phyloP scores from a whole-genome alignment of 1,140 invertebrate species.

The Megalonaias nervosa region DNA sequence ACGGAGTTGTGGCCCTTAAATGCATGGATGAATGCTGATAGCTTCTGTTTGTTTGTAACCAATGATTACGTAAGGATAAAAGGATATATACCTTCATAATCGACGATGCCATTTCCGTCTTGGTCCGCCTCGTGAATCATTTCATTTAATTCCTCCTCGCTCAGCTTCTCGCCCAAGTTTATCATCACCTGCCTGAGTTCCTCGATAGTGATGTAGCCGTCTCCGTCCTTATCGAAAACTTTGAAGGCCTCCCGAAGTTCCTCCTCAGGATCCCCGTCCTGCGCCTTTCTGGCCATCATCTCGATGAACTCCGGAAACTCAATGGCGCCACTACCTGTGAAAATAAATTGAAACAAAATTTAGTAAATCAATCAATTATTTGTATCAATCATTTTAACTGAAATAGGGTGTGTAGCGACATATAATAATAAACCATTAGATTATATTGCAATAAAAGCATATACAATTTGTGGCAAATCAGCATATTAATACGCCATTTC shows the following conservation, averaged over 20 bases:
- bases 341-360: too few species aligned
- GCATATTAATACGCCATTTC: too few species aligned
- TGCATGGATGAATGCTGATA: too few species aligned
- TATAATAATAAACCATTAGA: too few species aligned
- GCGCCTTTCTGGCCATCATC: constrained; percentile 19
- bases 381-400: too few species aligned
- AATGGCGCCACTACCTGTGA: constrained; percentile 8
- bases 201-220: not conserved
- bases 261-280: constrained; percentile 29
- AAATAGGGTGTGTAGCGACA: too few species aligned
- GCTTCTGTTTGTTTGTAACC: too few species aligned
- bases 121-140: not conserved
- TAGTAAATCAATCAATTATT: too few species aligned
- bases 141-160: not conserved
- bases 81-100: not conserved
- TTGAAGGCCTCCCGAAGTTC: constrained; percentile 19
- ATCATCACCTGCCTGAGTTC: not conserved
- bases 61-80: too few species aligned
- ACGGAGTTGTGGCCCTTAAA: too few species aligned
- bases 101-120: not conserved
- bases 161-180: not conserved
- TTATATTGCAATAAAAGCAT: too few species aligned
- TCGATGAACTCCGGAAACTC: constrained; percentile 37
- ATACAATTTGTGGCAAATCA: too few species aligned
- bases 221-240: constrained; percentile 31